Evolutionary conservation across 2,113 vertebrate genomes (phyloP).

Genomic region (Phyllostomus discolor): DNA sequence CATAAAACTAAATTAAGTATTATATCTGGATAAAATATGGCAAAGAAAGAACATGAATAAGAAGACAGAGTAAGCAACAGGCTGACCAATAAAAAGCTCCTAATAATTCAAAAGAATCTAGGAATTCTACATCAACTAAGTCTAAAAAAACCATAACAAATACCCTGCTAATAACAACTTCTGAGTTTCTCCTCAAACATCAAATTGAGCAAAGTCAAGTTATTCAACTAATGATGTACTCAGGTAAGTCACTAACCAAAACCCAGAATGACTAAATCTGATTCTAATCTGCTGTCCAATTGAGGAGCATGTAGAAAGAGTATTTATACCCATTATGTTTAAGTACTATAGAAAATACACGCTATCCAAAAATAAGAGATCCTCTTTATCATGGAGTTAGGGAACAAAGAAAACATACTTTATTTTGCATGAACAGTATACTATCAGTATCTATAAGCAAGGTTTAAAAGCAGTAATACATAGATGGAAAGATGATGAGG

Average conservation of each 20-base stretch:
- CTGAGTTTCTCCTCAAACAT: not conserved
- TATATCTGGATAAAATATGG: not conserved
- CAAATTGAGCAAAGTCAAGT: conserved; percentile 15
- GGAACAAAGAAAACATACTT: conserved; percentile 19
- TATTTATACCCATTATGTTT: not conserved
- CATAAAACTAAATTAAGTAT: not conserved
- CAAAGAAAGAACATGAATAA: not conserved
- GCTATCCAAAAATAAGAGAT: not conserved
- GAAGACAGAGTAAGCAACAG: not conserved
- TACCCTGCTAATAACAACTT: not conserved
- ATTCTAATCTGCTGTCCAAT: not conserved
- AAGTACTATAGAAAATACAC: conserved; percentile 38
- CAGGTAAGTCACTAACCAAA: conserved; percentile 1
- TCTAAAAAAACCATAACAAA: not conserved
- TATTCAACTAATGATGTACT: not conserved
- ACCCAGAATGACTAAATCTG: not conserved
- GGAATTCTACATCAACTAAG: not conserved
- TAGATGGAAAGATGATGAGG: not conserved
- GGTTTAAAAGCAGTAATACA: conserved; percentile 1
- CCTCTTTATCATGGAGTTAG: not conserved
- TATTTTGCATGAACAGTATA: not conserved
- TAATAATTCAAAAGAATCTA: not conserved
- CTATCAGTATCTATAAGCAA: not conserved
- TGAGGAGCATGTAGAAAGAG: not conserved
- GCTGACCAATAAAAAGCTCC: not conserved